Evolutionary conservation across 1,140 invertebrate species (phyloP).

Genomic region (Scaptomyza graminum): DNA sequence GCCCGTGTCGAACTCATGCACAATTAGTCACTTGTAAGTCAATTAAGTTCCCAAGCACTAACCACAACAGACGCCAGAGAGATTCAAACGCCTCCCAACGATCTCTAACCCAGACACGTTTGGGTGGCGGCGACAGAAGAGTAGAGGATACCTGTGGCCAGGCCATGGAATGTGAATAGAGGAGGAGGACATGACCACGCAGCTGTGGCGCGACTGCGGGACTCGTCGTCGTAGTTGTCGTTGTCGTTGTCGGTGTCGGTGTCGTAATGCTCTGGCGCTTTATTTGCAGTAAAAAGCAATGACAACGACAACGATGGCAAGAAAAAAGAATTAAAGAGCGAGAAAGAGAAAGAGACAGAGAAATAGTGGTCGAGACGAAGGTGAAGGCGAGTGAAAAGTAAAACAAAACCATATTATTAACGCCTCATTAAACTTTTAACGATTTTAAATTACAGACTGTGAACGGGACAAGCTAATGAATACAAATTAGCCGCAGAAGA

Average conservation of each 20-base stretch:
- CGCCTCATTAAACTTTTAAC: constrained; percentile 83
- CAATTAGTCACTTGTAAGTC: constrained; percentile 82
- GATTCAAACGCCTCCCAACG: constrained; percentile 1
- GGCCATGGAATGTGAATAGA: constrained; percentile 39
- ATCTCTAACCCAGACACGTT: constrained; percentile 38
- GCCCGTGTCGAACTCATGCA: constrained; percentile 75
- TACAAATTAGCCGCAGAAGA: constrained; percentile 73
- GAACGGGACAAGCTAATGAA: constrained; percentile 72
- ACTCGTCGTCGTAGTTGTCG: constrained; percentile 36
- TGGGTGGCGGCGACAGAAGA: constrained; percentile 26
- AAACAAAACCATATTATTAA: constrained; percentile 82
- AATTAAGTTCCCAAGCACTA: constrained; percentile 72
- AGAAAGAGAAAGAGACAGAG: neutral
- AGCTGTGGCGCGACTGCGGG: constrained; percentile 21
- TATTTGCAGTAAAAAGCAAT: constrained; percentile 80
- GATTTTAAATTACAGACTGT: constrained; percentile 79
- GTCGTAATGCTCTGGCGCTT: constrained; percentile 58
- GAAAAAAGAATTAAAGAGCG: constrained; percentile 33
- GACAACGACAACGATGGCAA: constrained; percentile 52
- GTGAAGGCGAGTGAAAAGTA: constrained; percentile 49
- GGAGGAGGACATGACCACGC: constrained; percentile 24
- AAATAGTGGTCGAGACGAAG: neutral
- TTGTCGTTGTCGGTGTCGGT: constrained; percentile 47
- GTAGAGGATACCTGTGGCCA: constrained; percentile 64
- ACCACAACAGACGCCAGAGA: constrained; percentile 67